phyloP scores from a whole-genome alignment of 2,797 vertebrate genomes.

The Sebastes melanostomus region DNA sequence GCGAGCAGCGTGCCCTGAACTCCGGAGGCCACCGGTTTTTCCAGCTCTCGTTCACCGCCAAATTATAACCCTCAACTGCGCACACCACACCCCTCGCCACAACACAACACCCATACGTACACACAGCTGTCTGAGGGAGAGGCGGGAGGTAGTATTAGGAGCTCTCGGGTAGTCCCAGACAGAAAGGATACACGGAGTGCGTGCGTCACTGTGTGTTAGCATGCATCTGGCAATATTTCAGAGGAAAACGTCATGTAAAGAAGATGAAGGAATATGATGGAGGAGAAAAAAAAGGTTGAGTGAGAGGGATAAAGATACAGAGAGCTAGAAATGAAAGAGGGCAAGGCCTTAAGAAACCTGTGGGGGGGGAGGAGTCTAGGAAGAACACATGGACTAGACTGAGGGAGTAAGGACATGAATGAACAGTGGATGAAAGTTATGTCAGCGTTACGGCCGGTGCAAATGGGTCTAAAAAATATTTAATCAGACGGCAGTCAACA shows the following conservation, averaged over 20 bases:
- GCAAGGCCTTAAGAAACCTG: neutral
- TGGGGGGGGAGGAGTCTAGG: neutral
- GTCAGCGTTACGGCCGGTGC: neutral
- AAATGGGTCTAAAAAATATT: neutral
- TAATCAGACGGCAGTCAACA: neutral
- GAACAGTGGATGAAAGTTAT: neutral
- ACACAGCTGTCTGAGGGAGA: constrained; percentile 74
- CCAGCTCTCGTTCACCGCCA: constrained; percentile 58
- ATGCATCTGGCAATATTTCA: constrained; percentile 56
- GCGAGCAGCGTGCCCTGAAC: constrained; percentile 62
- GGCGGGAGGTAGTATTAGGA: constrained; percentile 57
- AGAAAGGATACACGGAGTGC: constrained; percentile 32
- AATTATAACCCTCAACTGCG: constrained; percentile 64
- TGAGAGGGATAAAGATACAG: constrained; percentile 2
- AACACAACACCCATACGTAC: constrained; percentile 66
- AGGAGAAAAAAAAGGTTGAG: neutral
- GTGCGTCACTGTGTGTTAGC: constrained; percentile 61
- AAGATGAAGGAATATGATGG: constrained; percentile 12
- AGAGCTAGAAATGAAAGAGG: neutral
- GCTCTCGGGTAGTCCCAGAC: constrained; percentile 54
- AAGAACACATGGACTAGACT: constrained; percentile 9
- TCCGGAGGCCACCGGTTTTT: constrained; percentile 60
- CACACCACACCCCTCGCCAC: constrained; percentile 54
- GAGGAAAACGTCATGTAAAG: constrained; percentile 44
- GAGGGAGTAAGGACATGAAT: neutral